These are phyloP conservation scores for Vireo griseus DNA, from an alignment of 2,797 vertebrate species.

Conservation along the genomic window DNA sequence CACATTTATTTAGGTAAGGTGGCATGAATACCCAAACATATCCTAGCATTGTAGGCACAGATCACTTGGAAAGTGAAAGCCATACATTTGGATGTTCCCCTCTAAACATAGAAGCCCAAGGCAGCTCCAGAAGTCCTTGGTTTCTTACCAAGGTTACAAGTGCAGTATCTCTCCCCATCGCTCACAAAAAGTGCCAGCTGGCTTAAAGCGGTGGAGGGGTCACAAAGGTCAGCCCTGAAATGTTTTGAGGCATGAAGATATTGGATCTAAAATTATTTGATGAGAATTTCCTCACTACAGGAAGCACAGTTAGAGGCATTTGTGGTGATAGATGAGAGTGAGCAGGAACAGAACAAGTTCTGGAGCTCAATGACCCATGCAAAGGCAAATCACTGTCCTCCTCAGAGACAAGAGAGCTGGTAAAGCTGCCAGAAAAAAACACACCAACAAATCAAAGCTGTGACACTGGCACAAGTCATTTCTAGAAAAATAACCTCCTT, in stretches of 20 bases:
- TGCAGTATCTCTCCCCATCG: background rate
- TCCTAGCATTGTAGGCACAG: background rate
- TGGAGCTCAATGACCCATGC: constrained; percentile 26
- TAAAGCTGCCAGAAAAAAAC: background rate
- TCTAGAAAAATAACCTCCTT: background rate
- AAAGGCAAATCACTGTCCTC: background rate
- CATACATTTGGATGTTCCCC: background rate
- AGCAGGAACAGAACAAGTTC: constrained; percentile 41
- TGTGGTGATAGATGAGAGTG: constrained; percentile 35
- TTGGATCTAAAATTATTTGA: constrained; percentile 25
- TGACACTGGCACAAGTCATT: background rate
- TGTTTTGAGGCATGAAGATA: constrained; percentile 15
- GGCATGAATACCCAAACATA: background rate
- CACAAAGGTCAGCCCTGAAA: constrained; percentile 1
- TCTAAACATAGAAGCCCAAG: background rate
- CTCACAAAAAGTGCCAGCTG: background rate
- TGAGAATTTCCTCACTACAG: constrained; percentile 50
- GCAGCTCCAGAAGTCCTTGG: background rate
- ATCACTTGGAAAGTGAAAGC: background rate
- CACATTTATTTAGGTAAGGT: background rate
- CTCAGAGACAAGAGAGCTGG: background rate
- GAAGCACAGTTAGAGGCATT: constrained; percentile 57
- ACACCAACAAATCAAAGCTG: background rate
- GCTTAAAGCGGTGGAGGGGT: background rate
- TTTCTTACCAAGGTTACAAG: background rate